Percentiles rank a stretch among this genome's conserved stretches.
Evolutionary conservation across 2,888 invertebrate genomes (phyloP).

Genomic region (Dasysyrphus tricinctus): DNA sequence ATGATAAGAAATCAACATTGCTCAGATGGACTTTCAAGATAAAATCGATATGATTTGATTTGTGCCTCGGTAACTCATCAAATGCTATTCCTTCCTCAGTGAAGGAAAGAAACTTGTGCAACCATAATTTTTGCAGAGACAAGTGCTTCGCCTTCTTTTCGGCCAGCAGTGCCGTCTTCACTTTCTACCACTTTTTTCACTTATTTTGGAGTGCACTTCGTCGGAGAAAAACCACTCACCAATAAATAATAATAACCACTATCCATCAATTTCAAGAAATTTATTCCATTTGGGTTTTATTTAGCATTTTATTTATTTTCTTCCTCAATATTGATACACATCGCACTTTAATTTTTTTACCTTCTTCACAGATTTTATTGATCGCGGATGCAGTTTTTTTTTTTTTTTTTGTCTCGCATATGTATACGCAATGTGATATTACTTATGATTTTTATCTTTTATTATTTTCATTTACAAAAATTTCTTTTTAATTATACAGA

Average conservation of each 20-base stretch:
- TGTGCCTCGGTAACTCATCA: neutral
- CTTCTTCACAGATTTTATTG: slow-evolving; percentile 70
- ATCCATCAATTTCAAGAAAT: neutral
- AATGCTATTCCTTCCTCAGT: neutral
- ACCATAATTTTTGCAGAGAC: slow-evolving; percentile 29
- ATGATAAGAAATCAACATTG: slow-evolving; percentile 31
- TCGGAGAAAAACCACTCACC: slow-evolving; percentile 22
- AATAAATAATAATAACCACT: neutral
- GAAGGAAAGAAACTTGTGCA: slow-evolving; percentile 34
- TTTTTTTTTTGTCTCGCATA: slow-evolving; percentile 30
- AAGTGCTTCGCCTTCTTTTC: slow-evolving; percentile 34
- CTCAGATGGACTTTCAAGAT: neutral
- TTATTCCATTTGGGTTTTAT: neutral
- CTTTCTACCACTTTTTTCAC: slow-evolving; percentile 32
- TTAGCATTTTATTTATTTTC: slow-evolving; percentile 7
- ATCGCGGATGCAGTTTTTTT: slow-evolving; percentile 57
- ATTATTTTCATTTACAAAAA: slow-evolving; percentile 17
- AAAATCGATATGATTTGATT: slow-evolving; percentile 25
- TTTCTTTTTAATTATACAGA: slow-evolving; percentile 39
- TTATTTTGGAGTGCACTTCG: neutral
- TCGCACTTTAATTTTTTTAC: slow-evolving; percentile 47
- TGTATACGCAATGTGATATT: neutral
- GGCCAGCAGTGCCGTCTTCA: slow-evolving; percentile 34
- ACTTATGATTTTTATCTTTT: neutral
- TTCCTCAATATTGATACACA: slow-evolving; percentile 38